A percentile compares a stretch with the other conserved stretches of the same genome.
Conservation (phyloP, 2,888 invertebrate species). For the Synanthedon myopaeformis region DNA sequence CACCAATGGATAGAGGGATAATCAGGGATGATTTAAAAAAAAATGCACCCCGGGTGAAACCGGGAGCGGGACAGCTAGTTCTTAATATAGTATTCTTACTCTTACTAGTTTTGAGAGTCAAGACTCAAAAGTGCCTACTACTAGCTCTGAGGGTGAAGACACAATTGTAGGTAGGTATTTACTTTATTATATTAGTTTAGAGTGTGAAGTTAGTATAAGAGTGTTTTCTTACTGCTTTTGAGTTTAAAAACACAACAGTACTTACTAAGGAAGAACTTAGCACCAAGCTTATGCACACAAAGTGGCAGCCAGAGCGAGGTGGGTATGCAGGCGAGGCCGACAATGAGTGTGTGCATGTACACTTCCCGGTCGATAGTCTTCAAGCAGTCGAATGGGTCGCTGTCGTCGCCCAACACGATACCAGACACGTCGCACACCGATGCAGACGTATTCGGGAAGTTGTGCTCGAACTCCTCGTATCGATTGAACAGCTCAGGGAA, state of each 20-base stretch:
- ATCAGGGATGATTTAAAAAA: too few species aligned
- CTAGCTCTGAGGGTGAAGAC: too few species aligned
- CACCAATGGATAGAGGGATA: too few species aligned
- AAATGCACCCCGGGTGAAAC: too few species aligned
- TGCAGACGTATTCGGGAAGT: constrained; percentile 75
- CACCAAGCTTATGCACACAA: constrained; percentile 82
- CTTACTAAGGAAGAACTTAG: constrained; percentile 85
- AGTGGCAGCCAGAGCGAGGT: constrained; percentile 83
- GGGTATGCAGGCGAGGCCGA: constrained; percentile 84
- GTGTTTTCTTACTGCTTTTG: too few species aligned
- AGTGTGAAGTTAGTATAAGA: too few species aligned
- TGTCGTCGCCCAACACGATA: constrained; percentile 63
- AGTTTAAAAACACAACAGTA: constrained; percentile 8
- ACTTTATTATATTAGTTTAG: too few species aligned
- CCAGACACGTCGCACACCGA: constrained; percentile 84
- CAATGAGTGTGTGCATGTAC: constrained; percentile 81
- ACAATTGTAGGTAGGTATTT: too few species aligned
- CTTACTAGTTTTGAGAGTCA: too few species aligned
- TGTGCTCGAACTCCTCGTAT: constrained; percentile 79
- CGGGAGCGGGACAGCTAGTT: too few species aligned
- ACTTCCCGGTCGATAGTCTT: constrained; percentile 76
- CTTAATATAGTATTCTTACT: too few species aligned
- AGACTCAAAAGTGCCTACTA: too few species aligned
- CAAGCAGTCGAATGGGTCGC: constrained; percentile 71
- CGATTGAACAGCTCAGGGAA: constrained; percentile 90